Evolutionary conservation across 1,140 invertebrate species (phyloP).

Genomic region (Drosophila yakuba): DNA sequence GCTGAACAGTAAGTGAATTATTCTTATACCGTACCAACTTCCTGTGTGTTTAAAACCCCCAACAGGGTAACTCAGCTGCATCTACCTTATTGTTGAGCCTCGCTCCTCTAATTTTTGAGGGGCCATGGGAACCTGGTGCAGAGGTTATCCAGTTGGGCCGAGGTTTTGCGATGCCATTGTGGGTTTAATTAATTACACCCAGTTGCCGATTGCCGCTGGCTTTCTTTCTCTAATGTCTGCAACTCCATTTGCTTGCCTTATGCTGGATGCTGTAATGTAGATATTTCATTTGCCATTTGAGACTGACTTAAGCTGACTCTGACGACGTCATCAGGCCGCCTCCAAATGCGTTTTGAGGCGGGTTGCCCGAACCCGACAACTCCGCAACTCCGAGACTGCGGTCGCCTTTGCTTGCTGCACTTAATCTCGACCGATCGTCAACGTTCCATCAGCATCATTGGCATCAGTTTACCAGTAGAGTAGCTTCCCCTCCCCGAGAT

Average conservation of each 20-base stretch:
- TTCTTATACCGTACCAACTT: too few species aligned
- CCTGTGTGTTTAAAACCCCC: not conserved
- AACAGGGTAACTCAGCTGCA: slow-evolving; percentile 12
- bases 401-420: slow-evolving; percentile 51
- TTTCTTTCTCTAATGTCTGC: slow-evolving; percentile 56
- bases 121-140: slow-evolving; percentile 58
- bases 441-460: slow-evolving; percentile 59
- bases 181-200: slow-evolving; percentile 73
- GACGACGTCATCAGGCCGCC: slow-evolving; percentile 69
- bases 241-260: not conserved
- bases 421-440: slow-evolving; percentile 71
- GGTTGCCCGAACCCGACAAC: slow-evolving; percentile 3
- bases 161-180: slow-evolving; percentile 43
- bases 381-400: not conserved
- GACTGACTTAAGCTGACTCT: slow-evolving; percentile 36
- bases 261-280: slow-evolving; percentile 64
- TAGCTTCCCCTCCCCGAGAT: slow-evolving; percentile 50
- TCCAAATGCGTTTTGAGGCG: slow-evolving; percentile 59
- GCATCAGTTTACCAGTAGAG: slow-evolving; percentile 30
- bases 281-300: slow-evolving; percentile 68
- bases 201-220: slow-evolving; percentile 57
- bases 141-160: slow-evolving; percentile 49
- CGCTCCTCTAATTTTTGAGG: not conserved
- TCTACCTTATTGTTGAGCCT: not conserved
- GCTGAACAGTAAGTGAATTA: too few species aligned